Evolutionary conservation across 2,113 vertebrate species (phyloP), one percentile per base, ranked within the genome.

Genomic region (Trogon melanurus): DNA sequence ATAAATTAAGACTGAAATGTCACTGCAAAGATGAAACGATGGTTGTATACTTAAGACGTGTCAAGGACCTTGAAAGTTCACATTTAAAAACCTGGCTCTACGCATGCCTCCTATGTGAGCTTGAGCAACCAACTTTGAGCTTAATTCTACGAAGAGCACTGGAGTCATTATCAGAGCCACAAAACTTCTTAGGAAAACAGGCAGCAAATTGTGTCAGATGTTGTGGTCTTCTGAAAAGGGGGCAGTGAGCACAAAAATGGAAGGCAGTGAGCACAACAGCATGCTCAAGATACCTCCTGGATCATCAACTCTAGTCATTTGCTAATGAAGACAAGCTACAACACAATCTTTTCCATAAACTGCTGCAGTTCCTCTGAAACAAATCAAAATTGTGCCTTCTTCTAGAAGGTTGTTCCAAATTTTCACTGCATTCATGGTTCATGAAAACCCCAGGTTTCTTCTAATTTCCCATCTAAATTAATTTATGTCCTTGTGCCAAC

Each of bases 401-500:
- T 67, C 20, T 27, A 61, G 53, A 67, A 88, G 13, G 15, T 6
- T 29, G 12, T 57, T 86, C 26, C 30, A 79, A 87, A 85, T 67
- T 58, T 65, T 81, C 57, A 75, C 18, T 30, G 16, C 8, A 30
- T 53, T 85, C 50, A 56, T 1, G 1, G 34, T 30, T 73, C 20
- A 67, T 6, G 3, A 74, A 93, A 82, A 38, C 2, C 1, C 11
- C 30, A 82, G 6, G 5, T 93, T 79, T 85, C 27, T 88, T 83
- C 34, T 85, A 61, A 91, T 76, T 94, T 91, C 32, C 16, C 5
- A n/a, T 66, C 85, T n/a, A 82, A 89, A 89, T 87, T 71, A 56
- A 87, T 95, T 75, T 89, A 79, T 50, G 10, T 57, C 25, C 30
- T 64, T 85, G 30, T 90, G 53, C 16, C 70, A 88, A 72, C 26